Evolutionary conservation across 2,113 vertebrate genomes (phyloP).

Genomic region (Haemorhous mexicanus): DNA sequence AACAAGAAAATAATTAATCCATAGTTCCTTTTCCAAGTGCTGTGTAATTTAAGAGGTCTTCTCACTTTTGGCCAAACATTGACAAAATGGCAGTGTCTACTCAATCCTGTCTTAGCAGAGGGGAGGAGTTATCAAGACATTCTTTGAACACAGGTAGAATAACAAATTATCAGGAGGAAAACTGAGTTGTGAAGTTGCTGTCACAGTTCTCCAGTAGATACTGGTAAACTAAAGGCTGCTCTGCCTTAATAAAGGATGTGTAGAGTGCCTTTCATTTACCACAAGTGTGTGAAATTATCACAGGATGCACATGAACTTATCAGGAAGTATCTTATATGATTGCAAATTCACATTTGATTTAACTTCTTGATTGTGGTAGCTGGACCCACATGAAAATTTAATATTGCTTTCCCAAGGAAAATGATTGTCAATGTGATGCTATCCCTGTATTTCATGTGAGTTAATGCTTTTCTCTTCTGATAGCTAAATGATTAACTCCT

Average conservation of each 20-base stretch:
- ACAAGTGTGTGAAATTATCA: not conserved
- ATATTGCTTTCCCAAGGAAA: not conserved
- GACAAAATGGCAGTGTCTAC: not conserved
- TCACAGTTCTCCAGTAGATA: not conserved
- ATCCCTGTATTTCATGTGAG: not conserved
- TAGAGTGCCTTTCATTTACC: not conserved
- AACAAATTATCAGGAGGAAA: not conserved
- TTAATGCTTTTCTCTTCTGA: not conserved
- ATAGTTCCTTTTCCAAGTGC: not conserved
- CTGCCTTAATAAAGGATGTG: not conserved
- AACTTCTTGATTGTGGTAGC: not conserved
- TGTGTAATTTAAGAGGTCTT: fast-evolving
- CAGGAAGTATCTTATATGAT: not conserved
- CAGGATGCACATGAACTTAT: not conserved
- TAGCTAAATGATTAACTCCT: not conserved
- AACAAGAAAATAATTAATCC: not conserved
- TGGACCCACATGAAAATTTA: not conserved
- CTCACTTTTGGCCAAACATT: not conserved
- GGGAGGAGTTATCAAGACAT: not conserved
- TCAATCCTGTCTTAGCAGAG: not conserved
- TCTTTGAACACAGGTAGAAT: not conserved
- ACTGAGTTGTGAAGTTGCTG: not conserved
- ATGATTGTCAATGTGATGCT: not conserved
- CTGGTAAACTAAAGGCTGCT: not conserved
- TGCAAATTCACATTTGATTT: not conserved